Percentiles rank a stretch among this genome's conserved stretches.
Evolutionary conservation across 2,888 invertebrate genomes (phyloP).

Genomic region (Archips crataeganus): DNA sequence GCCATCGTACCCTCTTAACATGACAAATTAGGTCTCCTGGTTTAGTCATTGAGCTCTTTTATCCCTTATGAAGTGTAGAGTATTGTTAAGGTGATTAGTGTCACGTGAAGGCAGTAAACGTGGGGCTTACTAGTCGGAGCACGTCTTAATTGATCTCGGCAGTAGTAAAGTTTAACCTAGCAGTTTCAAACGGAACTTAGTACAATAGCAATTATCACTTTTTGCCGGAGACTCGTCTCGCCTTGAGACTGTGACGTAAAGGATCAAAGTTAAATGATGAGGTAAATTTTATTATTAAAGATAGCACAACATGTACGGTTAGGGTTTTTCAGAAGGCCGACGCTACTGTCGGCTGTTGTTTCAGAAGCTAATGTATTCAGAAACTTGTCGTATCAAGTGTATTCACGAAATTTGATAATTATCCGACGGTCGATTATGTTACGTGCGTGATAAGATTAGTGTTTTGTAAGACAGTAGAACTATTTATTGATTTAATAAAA

Average conservation of each 20-base stretch:
- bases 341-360: slow-evolving; percentile 24
- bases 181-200: slow-evolving; percentile 5
- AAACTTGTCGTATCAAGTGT: slow-evolving; percentile 12
- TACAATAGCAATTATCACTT: slow-evolving; percentile 41
- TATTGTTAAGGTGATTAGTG: slow-evolving; percentile 12
- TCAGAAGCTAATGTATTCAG: slow-evolving; percentile 33
- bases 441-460: slow-evolving; percentile 33
- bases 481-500: slow-evolving; percentile 23
- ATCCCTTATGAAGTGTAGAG: not conserved
- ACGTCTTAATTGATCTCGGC: slow-evolving; percentile 34
- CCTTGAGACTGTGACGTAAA: slow-evolving; percentile 58
- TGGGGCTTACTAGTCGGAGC: slow-evolving; percentile 20
- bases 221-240: slow-evolving; percentile 44
- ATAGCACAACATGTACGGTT: slow-evolving; percentile 44
- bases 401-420: slow-evolving; percentile 29
- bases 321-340: slow-evolving; percentile 41
- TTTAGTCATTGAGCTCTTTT: not conserved
- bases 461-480: not conserved
- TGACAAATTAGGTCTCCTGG: not conserved
- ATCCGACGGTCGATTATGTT: slow-evolving; percentile 11
- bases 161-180: not conserved
- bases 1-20: no score
- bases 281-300: slow-evolving; percentile 46
- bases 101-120: slow-evolving; percentile 24
- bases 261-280: slow-evolving; percentile 50